Base-by-base conservation (phyloP, 2,797 vertebrate genomes). In the Sebastes minor region DNA sequence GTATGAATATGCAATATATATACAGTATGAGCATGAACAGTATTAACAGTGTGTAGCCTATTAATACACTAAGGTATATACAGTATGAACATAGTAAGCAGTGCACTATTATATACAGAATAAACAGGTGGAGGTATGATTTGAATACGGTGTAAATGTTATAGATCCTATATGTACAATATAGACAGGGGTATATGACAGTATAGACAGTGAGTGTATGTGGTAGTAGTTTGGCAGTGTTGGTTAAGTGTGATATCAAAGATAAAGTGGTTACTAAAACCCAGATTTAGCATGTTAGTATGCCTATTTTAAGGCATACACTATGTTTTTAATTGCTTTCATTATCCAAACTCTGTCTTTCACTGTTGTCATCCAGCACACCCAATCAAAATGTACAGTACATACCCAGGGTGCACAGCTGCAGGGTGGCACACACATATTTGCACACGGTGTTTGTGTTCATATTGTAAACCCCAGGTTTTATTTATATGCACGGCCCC, bases 361-460 rank as follows among this genome's bases (percentile, higher is more conserved):
- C 18, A n/a, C 11, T 62, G 22, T 27, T 12, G 14, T 4, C 28
- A 42, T 73, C 9, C 28, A 42, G 6, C 23, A 9, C 10, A 62
- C 1, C 16, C 11, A 53, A 9, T 83, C 14, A 62, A 46, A 76
- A 60, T 35, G 13, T 64, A 65, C 65, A 18, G 57, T 30, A 14
- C 0, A 23, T 49, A 61, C 14, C 14, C 27, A 14, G 10, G 11
- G 4, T 71, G 67, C 70, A 4, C n/a, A 70, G 61, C 78, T 76
- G 57, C 64, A 56, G 67, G 71, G 52, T 22, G 27, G 25, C 22
- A 72, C 22, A 72, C 22, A 72, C 61, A 75, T 38, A 80, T 87
- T 77, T 86, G 22, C 61, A 76, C 61, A 66, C 6, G 25, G 12
- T 79, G 71, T 80, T 72, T 80, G 73, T 85, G 85, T 69, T 77